A percentile compares a stretch with the other conserved stretches of the same genome.
Evolutionary conservation across 64 coral and sea anemone species (phyloP).

Genomic region (Actinia tenebrosa): DNA sequence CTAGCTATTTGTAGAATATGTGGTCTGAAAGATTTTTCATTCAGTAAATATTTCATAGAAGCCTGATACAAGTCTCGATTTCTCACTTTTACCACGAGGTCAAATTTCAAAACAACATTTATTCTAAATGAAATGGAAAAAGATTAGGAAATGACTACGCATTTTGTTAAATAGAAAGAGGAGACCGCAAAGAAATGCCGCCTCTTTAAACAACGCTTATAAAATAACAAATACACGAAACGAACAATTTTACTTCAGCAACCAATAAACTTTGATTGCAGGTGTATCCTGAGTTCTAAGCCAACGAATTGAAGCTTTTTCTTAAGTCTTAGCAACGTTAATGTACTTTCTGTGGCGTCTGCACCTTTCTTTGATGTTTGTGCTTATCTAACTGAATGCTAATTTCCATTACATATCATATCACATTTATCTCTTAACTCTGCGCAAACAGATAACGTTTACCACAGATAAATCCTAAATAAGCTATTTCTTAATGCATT

Average conservation of each 20-base stretch:
- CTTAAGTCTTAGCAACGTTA: no score
- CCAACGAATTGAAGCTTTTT: no score
- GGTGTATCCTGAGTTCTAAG: no score
- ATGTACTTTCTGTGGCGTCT: no score
- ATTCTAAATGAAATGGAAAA: no score
- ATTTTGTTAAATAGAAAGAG: not conserved
- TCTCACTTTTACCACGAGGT: not conserved
- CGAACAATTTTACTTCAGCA: not conserved
- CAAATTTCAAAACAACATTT: not conserved
- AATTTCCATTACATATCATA: no score
- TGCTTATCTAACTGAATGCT: no score
- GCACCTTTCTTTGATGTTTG: no score
- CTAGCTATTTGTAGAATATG: not conserved
- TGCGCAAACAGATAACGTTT: no score
- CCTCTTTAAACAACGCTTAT: not conserved
- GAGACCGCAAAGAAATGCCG: not conserved
- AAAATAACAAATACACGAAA: not conserved
- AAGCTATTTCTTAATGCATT: no score
- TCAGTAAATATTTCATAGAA: not conserved
- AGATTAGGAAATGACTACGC: not conserved
- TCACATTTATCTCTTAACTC: no score
- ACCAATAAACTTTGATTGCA: not conserved
- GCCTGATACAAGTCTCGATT: not conserved
- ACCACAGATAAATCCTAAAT: no score
- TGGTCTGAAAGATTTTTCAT: not conserved